phyloP scores from a whole-genome alignment of 1,140 invertebrate species.

The Drosophila parabipectinata region DNA sequence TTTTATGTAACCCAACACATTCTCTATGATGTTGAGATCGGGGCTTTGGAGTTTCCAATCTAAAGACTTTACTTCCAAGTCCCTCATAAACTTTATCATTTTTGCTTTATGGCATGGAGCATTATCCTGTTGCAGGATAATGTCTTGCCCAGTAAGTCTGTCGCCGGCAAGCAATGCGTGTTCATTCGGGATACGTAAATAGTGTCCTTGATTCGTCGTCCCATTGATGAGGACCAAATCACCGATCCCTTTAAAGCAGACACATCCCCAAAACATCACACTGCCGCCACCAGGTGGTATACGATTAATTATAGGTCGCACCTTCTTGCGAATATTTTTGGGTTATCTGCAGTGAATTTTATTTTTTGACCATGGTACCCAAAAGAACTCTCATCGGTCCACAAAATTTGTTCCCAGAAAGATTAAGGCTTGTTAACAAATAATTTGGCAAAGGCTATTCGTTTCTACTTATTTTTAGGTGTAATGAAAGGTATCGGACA shows the following conservation, averaged over 20 bases:
- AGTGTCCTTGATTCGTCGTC: constrained; percentile 15
- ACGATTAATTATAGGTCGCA: not conserved
- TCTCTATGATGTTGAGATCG: constrained; percentile 4
- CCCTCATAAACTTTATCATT: not conserved
- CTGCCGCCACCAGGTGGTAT: constrained; percentile 9
- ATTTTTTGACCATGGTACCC: no score
- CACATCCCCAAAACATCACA: constrained; percentile 1
- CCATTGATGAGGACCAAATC: constrained; percentile 1
- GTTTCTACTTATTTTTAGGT: not conserved
- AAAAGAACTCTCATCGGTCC: no score
- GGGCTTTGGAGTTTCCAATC: not conserved
- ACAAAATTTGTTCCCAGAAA: constrained; percentile 3
- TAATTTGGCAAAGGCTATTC: no score
- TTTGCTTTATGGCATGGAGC: constrained; percentile 4
- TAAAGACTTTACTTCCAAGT: not conserved
- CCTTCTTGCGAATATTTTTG: not conserved
- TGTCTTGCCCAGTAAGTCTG: constrained; percentile 3
- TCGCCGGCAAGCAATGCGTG: constrained; percentile 16
- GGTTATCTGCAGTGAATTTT: no score
- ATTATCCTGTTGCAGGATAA: constrained; percentile 35
- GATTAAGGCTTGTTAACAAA: not conserved
- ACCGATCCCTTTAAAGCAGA: not conserved
- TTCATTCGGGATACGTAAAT: constrained; percentile 17
- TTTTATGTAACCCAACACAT: constrained; percentile 5
- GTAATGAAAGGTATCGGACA: no score